phyloP scores from a whole-genome alignment of 30 jellyfish, hydroid and myxozoan species.

The Hydractinia echinata region DNA sequence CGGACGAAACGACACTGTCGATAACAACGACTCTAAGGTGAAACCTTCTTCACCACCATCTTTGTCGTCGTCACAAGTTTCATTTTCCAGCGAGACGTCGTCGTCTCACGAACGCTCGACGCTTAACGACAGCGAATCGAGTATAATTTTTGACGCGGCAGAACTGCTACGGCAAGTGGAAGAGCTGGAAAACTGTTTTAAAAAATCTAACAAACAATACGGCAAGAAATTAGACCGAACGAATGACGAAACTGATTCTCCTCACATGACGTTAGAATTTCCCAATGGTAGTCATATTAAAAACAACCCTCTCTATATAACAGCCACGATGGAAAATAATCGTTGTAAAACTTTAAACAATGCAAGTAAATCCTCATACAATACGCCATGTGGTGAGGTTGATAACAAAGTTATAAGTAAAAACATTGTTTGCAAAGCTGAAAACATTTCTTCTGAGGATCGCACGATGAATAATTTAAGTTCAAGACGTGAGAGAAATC shows the following conservation, averaged over 20 bases:
- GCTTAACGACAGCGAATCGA: neutral
- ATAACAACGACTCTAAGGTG: no score
- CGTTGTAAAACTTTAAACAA: neutral
- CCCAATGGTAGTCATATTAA: conserved; percentile 24
- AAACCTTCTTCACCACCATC: neutral
- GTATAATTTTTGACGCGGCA: conserved; percentile 13
- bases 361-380: neutral
- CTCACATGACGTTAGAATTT: conserved; percentile 30
- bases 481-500: conserved; percentile 18
- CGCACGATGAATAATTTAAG: conserved; percentile 22
- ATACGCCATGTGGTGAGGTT: neutral
- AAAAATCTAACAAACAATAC: neutral
- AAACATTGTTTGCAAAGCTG: conserved; percentile 2
- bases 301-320: conserved; percentile 18
- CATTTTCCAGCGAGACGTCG: neutral
- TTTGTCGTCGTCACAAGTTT: neutral
- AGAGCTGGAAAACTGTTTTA: conserved; percentile 25
- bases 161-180: conserved; percentile 33
- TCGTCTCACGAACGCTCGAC: neutral
- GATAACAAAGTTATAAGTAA: neutral
- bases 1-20: neutral
- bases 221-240: neutral
- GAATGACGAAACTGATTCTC: conserved; percentile 18
- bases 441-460: conserved; percentile 38
- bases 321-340: neutral